phyloP scores from a whole-genome alignment of 2,888 invertebrate species.

The Metellina segmentata region DNA sequence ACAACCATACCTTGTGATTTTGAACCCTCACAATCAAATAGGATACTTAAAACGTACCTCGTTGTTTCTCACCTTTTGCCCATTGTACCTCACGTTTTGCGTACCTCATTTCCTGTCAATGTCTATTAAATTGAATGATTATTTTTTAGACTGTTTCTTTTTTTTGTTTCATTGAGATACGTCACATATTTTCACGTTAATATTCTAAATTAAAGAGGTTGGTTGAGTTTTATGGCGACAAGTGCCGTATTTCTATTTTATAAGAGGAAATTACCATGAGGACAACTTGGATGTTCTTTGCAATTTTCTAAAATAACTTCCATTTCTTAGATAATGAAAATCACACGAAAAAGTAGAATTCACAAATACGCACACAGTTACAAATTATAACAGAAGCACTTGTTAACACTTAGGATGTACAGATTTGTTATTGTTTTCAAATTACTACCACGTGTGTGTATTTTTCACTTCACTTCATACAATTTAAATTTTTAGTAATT shows the following conservation, averaged over 20 bases:
- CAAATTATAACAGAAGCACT: too few species aligned
- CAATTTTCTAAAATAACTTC: conserved; percentile 50
- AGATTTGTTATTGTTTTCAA: not conserved
- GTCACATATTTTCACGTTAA: not conserved
- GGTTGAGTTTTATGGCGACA: not conserved
- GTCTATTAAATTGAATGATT: not conserved
- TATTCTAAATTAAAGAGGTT: not conserved
- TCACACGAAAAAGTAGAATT: too few species aligned
- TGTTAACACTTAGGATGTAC: too few species aligned
- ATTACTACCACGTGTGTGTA: not conserved
- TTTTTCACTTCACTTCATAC: not conserved
- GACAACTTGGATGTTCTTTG: conserved; percentile 60
- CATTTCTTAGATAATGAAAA: not conserved
- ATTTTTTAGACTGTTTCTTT: not conserved
- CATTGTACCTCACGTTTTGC: too few species aligned
- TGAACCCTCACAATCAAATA: too few species aligned
- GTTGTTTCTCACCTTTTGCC: too few species aligned
- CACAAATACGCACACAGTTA: too few species aligned
- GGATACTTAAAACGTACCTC: too few species aligned
- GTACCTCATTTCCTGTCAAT: not conserved
- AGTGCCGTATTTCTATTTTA: not conserved
- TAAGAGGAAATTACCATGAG: conserved; percentile 56
- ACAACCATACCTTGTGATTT: too few species aligned
- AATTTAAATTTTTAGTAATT: not conserved
- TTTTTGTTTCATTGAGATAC: not conserved